phyloP scores from a whole-genome alignment of 2,888 invertebrate species.

The Dichetophora obliterata region DNA sequence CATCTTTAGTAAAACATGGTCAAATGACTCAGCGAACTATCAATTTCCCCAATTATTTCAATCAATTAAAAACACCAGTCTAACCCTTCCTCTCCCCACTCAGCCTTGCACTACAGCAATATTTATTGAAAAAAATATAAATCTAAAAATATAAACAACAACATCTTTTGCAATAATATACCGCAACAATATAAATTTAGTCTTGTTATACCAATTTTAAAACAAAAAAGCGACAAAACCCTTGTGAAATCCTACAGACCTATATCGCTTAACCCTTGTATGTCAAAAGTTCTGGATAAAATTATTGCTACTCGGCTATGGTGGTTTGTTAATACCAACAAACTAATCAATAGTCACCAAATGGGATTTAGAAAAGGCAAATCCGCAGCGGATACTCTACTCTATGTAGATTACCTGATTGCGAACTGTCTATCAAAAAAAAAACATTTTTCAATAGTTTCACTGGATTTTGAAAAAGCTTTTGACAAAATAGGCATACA shows the following conservation, averaged over 20 bases:
- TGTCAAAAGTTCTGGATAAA: constrained; percentile 45
- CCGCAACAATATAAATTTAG: constrained; percentile 39
- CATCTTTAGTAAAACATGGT: constrained; percentile 23
- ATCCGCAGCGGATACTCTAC: neutral
- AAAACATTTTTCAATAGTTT: constrained; percentile 20
- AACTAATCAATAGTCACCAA: constrained; percentile 9
- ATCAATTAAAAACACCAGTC: neutral
- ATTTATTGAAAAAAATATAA: too few species aligned
- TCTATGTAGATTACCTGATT: constrained; percentile 4
- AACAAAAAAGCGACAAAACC: constrained; percentile 43
- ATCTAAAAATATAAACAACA: too few species aligned
- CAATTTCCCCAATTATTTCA: constrained; percentile 1
- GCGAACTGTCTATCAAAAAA: neutral
- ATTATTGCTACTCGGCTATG: constrained; percentile 38
- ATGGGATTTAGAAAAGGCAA: constrained; percentile 36
- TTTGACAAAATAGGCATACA: constrained; percentile 33
- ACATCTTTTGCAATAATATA: constrained; percentile 30
- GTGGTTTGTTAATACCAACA: constrained; percentile 43
- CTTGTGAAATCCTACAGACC: constrained; percentile 43
- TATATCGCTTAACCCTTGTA: constrained; percentile 45
- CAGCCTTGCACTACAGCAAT: too few species aligned
- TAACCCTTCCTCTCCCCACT: neutral
- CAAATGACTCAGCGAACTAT: neutral
- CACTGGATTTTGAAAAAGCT: constrained; percentile 27
- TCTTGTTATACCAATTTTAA: constrained; percentile 34